Percentiles rank a stretch among this genome's conserved stretches.
Evolutionary conservation across 2,888 invertebrate species (phyloP).

Genomic region (Nymphalis urticae): DNA sequence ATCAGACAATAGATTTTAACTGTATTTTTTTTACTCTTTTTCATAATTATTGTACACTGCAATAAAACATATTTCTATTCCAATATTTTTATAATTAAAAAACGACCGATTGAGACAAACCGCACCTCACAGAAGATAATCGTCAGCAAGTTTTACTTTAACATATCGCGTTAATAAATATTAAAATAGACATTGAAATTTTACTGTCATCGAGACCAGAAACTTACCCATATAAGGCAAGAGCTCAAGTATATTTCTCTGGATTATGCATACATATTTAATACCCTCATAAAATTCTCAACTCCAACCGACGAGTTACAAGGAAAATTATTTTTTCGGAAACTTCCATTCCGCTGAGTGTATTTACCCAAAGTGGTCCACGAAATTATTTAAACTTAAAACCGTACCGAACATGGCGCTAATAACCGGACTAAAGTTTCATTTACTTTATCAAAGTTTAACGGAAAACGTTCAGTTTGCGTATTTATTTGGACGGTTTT

Average conservation of each 20-base stretch:
- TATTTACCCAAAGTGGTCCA: conserved; percentile 64
- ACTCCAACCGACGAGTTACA: conserved; percentile 22
- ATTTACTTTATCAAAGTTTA: conserved; percentile 56
- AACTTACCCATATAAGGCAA: neutral
- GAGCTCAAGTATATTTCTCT: neutral
- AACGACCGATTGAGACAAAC: too few relatives aligned
- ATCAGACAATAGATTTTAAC: too few relatives aligned
- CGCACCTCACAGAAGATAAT: too few relatives aligned
- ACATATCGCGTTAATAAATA: too few relatives aligned
- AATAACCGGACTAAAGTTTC: conserved; percentile 56
- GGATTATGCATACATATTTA: conserved; percentile 20
- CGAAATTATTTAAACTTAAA: conserved; percentile 66
- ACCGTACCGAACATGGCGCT: conserved; percentile 60
- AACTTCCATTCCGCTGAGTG: conserved; percentile 47
- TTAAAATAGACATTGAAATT: too few relatives aligned
- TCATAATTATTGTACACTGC: too few relatives aligned
- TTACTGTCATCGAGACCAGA: too few relatives aligned
- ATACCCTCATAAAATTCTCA: conserved; percentile 22
- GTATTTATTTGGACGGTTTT: conserved; percentile 46
- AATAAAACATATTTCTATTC: too few relatives aligned
- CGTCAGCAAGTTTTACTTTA: too few relatives aligned
- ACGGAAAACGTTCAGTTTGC: conserved; percentile 62
- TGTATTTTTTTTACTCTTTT: too few relatives aligned
- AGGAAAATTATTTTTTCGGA: conserved; percentile 41
- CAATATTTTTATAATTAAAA: too few relatives aligned